Evolutionary conservation across 2,797 vertebrate genomes (phyloP).

Genomic region (Centropyge bicolor): DNA sequence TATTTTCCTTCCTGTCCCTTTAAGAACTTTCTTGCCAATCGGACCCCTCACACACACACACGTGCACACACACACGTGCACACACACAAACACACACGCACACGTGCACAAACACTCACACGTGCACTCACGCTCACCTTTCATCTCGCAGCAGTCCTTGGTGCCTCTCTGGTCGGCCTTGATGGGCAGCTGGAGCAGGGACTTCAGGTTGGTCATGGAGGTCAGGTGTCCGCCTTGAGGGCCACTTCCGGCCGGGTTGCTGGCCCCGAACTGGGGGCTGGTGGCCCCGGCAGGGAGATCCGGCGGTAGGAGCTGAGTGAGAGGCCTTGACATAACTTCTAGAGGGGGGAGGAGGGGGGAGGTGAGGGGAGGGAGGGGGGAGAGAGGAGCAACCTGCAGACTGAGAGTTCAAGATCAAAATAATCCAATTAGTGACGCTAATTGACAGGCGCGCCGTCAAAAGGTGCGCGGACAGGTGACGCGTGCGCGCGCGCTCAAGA

Average conservation of each 20-base stretch:
- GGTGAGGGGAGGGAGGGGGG: background rate
- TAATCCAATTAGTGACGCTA: constrained; percentile 72
- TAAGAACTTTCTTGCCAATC: constrained; percentile 44
- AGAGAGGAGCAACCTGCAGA: constrained; percentile 56
- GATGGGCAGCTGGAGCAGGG: constrained; percentile 92
- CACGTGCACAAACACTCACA: constrained; percentile 53
- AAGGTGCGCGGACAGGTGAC: constrained; percentile 62
- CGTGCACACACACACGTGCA: too few relatives aligned
- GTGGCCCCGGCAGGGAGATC: constrained; percentile 85
- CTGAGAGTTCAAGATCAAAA: constrained; percentile 59
- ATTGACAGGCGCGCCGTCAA: constrained; percentile 66
- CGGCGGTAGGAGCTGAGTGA: constrained; percentile 84
- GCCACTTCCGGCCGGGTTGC: constrained; percentile 75
- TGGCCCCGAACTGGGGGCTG: constrained; percentile 85
- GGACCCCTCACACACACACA: background rate
- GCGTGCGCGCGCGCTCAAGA: constrained; percentile 48
- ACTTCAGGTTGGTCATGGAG: constrained; percentile 91
- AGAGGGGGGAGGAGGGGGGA: background rate
- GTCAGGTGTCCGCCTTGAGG: constrained; percentile 85
- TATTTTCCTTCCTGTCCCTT: constrained; percentile 45
- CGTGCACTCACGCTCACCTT: constrained; percentile 77
- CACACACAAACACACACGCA: constrained; percentile 71
- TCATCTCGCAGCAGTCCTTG: constrained; percentile 90
- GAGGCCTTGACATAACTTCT: constrained; percentile 86
- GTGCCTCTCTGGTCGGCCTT: constrained; percentile 87